These are phyloP conservation scores for Neodontobutis hainanensis DNA, from an alignment of 2,113 vertebrate species.

Conservation along the genomic window DNA sequence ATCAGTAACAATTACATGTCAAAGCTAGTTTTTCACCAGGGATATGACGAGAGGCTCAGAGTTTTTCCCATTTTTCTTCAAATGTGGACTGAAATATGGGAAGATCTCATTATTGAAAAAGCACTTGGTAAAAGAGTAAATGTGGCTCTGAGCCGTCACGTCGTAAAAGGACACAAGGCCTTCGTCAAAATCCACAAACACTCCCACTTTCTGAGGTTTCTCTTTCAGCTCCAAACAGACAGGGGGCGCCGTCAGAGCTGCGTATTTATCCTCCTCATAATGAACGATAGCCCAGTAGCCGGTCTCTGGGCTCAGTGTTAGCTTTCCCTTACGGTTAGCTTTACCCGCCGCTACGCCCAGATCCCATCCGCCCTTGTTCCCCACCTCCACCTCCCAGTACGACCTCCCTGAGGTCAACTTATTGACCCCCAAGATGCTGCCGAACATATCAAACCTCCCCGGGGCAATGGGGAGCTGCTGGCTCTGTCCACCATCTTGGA, in stretches of 20 bases:
- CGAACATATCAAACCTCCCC: conserved; percentile 10
- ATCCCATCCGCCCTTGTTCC: conserved; percentile 67
- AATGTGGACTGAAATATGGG: conserved; percentile 80
- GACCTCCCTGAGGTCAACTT: conserved; percentile 42
- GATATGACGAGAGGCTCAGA: conserved; percentile 56
- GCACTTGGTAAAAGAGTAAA: conserved; percentile 80
- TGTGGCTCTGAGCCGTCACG: conserved; percentile 56
- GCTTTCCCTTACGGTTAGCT: conserved; percentile 59
- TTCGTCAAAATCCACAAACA: conserved; percentile 83
- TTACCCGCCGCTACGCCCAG: conserved; percentile 61
- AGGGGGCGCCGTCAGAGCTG: conserved; percentile 46
- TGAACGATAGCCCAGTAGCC: conserved; percentile 74
- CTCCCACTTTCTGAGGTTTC: conserved; percentile 77
- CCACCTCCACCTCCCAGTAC: conserved; percentile 76
- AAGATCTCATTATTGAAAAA: conserved; percentile 76
- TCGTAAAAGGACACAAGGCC: conserved; percentile 85
- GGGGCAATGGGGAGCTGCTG: neutral
- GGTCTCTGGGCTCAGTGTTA: conserved; percentile 50
- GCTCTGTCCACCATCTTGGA: conserved; percentile 43
- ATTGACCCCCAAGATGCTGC: conserved; percentile 25
- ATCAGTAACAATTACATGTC: no score
- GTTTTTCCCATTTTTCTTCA: conserved; percentile 37
- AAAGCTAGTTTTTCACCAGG: neutral
- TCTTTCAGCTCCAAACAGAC: conserved; percentile 53
- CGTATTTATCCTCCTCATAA: conserved; percentile 50